These are phyloP conservation scores for Gopherus evgoodei DNA, from an alignment of 2,113 vertebrate species.

Conservation along the genomic window DNA sequence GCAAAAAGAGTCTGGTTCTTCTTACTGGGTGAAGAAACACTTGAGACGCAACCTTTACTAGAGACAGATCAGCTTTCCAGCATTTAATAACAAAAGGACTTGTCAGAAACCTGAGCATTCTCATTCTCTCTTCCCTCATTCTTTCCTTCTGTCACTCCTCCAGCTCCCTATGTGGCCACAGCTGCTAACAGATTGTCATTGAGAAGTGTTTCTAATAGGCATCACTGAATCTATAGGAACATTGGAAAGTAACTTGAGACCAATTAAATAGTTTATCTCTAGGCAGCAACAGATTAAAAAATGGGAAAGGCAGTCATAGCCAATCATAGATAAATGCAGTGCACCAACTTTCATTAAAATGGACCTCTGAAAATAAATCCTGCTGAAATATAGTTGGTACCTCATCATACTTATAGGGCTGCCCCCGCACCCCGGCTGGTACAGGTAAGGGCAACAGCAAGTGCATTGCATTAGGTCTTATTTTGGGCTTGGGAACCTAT, in stretches of 20 bases:
- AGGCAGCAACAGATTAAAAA: neutral
- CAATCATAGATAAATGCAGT: neutral
- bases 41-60: neutral
- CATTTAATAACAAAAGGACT: neutral
- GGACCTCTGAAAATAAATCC: neutral
- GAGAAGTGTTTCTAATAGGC: slow-evolving; percentile 22
- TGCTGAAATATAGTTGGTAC: neutral
- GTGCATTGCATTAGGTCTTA: neutral
- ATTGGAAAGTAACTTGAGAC: neutral
- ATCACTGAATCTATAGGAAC: slow-evolving; percentile 3
- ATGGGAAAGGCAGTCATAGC: neutral
- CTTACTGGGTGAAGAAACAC: neutral
- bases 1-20: neutral
- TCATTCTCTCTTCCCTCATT: neutral
- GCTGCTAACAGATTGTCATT: neutral
- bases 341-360: slow-evolving; percentile 19
- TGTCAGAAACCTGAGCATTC: slow-evolving; percentile 1
- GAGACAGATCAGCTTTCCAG: slow-evolving; percentile 7
- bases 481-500: neutral
- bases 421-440: neutral
- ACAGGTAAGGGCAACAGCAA: neutral
- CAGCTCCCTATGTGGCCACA: neutral
- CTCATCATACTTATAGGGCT: neutral
- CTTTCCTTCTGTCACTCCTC: neutral
- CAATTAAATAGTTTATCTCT: slow-evolving; percentile 20